Percentiles rank a stretch among this genome's conserved stretches.
phyloP scores from a whole-genome alignment of 2,888 invertebrate species.

The Bedellia somnulentella region DNA sequence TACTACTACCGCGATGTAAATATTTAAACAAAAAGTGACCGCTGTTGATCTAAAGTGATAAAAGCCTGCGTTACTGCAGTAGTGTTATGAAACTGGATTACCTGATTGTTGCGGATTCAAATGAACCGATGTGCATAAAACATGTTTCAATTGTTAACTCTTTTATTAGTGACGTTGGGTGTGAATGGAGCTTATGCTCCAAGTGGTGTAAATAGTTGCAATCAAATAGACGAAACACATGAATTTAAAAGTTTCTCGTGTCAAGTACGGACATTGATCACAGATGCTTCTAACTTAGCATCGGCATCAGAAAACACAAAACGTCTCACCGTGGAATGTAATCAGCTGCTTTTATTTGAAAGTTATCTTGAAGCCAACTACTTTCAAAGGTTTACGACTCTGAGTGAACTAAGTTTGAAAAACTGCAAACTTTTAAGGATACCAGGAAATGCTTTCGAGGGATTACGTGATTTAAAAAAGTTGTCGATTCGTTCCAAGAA shows the following conservation, averaged over 20 bases:
- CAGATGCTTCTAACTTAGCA: conserved; percentile 65
- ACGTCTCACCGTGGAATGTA: conserved; percentile 74
- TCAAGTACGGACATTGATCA: conserved; percentile 69
- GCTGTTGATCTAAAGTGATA: conserved; percentile 24
- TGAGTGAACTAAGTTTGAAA: conserved; percentile 73
- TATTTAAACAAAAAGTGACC: conserved; percentile 16
- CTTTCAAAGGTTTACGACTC: conserved; percentile 72
- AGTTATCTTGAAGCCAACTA: conserved; percentile 74
- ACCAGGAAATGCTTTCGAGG: conserved; percentile 78
- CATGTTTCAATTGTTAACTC: conserved; percentile 54
- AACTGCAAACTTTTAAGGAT: conserved; percentile 80
- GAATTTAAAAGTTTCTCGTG: conserved; percentile 59
- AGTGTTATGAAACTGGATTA: conserved; percentile 5
- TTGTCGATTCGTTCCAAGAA: conserved; percentile 80
- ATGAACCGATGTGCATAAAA: conserved; percentile 47
- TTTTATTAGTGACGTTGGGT: conserved; percentile 55
- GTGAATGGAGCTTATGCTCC: conserved; percentile 46
- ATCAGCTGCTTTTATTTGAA: conserved; percentile 76
- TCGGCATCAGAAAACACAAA: conserved; percentile 70
- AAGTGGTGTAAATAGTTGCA: conserved; percentile 41
- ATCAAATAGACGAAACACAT: conserved; percentile 44
- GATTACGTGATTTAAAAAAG: conserved; percentile 77
- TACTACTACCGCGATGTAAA: conserved; percentile 47
- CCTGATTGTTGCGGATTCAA: conserved; percentile 1
- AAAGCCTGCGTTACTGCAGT: conserved; percentile 3